A percentile compares a stretch with the other conserved stretches of the same genome.
Conservation (phyloP, 2,888 invertebrate genomes). For the Furcula furcula region DNA sequence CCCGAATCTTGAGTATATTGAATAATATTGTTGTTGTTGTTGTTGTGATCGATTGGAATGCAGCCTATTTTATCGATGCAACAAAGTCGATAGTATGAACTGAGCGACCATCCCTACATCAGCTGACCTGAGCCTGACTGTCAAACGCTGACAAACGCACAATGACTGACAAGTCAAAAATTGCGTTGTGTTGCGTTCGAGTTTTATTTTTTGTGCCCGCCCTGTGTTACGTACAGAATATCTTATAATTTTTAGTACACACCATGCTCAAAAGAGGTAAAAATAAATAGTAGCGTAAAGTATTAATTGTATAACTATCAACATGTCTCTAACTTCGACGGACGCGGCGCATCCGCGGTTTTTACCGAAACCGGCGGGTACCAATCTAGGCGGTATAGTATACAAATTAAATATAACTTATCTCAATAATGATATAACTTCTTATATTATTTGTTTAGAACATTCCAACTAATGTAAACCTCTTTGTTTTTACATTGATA, state of each 20-base stretch:
- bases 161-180: too few relatives aligned
- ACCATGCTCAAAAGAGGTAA: slow-evolving; percentile 63
- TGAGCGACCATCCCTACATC: too few relatives aligned
- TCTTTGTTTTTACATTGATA: slow-evolving; percentile 5
- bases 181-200: too few relatives aligned
- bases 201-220: too few relatives aligned
- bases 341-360: slow-evolving; percentile 69
- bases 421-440: slow-evolving; percentile 1
- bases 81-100: too few relatives aligned
- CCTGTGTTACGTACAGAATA: too few relatives aligned
- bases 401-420: slow-evolving; percentile 16
- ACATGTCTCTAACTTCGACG: slow-evolving; percentile 41
- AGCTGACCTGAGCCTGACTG: too few relatives aligned
- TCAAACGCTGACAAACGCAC: too few relatives aligned
- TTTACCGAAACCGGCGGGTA: slow-evolving; percentile 41
- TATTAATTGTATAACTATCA: slow-evolving; percentile 12
- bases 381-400: slow-evolving; percentile 58
- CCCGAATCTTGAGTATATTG: too few relatives aligned
- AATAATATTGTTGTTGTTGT: too few relatives aligned
- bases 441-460: not conserved
- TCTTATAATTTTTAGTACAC: slow-evolving; percentile 4
- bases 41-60: too few relatives aligned
- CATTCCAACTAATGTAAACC: not conserved
- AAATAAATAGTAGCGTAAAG: slow-evolving; percentile 19
- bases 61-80: too few relatives aligned